These are phyloP conservation scores for Drosophila elegans DNA, from an alignment of 1,140 invertebrate species.

Conservation along the genomic window DNA sequence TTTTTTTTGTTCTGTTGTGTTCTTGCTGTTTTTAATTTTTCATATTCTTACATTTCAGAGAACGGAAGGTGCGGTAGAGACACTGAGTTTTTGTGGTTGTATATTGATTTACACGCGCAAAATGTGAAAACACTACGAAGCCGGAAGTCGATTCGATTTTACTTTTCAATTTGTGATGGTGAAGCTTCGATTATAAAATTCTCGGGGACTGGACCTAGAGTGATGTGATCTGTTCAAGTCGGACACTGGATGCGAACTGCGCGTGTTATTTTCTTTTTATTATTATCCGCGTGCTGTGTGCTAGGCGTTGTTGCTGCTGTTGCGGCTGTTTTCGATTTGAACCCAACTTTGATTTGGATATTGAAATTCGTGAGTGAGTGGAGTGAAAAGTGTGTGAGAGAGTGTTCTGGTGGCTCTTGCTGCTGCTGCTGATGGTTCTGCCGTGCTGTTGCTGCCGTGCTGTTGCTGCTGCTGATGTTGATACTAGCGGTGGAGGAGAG, in stretches of 20 bases:
- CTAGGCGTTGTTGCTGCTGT: slow-evolving; percentile 83
- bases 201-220: slow-evolving; percentile 27
- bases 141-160: slow-evolving; percentile 39
- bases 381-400: slow-evolving; percentile 36
- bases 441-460: slow-evolving; percentile 22
- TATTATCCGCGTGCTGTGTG: slow-evolving; percentile 79
- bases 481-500: slow-evolving; percentile 36
- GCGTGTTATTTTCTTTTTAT: slow-evolving; percentile 69
- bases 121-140: slow-evolving; percentile 50
- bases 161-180: slow-evolving; percentile 18
- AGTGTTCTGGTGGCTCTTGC: slow-evolving; percentile 34
- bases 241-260: slow-evolving; percentile 51
- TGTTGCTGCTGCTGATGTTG: slow-evolving; percentile 49
- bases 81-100: slow-evolving; percentile 42
- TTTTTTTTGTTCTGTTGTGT: slow-evolving; percentile 25
- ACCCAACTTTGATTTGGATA: slow-evolving; percentile 85
- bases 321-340: slow-evolving; percentile 84
- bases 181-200: slow-evolving; percentile 7
- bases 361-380: slow-evolving; percentile 82
- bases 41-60: slow-evolving; percentile 65
- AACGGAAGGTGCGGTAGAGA: slow-evolving; percentile 50
- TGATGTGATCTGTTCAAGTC: slow-evolving; percentile 39
- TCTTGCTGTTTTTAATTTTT: slow-evolving; percentile 34
- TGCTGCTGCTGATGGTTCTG: slow-evolving; percentile 46
- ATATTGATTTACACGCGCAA: slow-evolving; percentile 50